Evolutionary conservation across 2,113 vertebrate genomes (phyloP).

Genomic region (Microtus pennsylvanicus): DNA sequence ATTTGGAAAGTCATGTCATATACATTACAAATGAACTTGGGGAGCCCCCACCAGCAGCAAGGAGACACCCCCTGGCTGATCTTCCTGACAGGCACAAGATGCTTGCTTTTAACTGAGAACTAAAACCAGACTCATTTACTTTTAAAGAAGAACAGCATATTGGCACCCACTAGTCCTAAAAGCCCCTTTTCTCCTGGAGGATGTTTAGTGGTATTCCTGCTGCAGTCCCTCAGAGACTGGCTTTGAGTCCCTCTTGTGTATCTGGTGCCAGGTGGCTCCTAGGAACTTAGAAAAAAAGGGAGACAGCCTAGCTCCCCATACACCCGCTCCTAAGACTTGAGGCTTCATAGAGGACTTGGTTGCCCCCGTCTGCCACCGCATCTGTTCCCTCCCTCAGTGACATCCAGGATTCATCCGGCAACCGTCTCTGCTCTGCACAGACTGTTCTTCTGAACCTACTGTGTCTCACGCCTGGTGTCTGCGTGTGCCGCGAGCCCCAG

Average conservation of each 20-base stretch:
- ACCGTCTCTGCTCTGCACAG: neutral
- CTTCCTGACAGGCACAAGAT: slow-evolving; percentile 2
- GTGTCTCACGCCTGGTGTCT: neutral
- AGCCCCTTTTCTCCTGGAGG: neutral
- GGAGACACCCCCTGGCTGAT: neutral
- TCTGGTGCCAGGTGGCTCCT: no score
- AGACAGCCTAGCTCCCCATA: neutral
- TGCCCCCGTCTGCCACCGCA: neutral
- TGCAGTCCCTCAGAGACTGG: neutral
- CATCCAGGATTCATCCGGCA: neutral
- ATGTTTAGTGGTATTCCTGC: accelerated
- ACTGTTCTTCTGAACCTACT: neutral
- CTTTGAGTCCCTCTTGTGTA: neutral
- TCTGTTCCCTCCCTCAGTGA: neutral
- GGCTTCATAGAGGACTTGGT: neutral
- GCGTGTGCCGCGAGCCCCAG: neutral
- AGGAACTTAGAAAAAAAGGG: neutral
- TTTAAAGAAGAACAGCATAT: neutral
- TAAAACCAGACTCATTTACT: neutral
- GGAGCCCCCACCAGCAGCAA: neutral
- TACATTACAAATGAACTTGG: slow-evolving; percentile 55
- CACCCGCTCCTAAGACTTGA: neutral
- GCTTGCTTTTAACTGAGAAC: slow-evolving; percentile 32
- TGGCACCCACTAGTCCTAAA: neutral
- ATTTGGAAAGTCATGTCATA: slow-evolving; percentile 56